Percentiles rank a stretch among this genome's conserved stretches.
phyloP scores from a whole-genome alignment of 2,888 invertebrate species.

The Brachyptera risi region DNA sequence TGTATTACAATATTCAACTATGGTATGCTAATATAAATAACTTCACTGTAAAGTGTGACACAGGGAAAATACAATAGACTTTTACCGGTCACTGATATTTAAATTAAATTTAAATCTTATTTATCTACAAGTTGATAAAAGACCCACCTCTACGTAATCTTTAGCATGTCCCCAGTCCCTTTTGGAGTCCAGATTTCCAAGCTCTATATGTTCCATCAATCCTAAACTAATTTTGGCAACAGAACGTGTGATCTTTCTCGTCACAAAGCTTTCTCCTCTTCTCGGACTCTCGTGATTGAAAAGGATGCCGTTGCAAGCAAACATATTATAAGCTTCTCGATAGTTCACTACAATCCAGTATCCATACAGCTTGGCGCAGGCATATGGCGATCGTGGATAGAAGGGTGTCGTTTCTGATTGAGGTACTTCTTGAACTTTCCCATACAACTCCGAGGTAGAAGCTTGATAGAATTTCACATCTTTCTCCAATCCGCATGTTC shows the following conservation, averaged over 20 bases:
- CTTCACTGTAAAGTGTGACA: too few species aligned
- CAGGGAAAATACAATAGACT: too few species aligned
- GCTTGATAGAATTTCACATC: constrained; percentile 89
- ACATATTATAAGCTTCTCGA: constrained; percentile 92
- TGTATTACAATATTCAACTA: too few species aligned
- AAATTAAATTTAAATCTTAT: too few species aligned
- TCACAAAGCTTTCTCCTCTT: constrained; percentile 97
- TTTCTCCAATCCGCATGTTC: constrained; percentile 79
- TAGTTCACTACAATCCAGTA: constrained; percentile 97
- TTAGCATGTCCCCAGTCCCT: constrained; percentile 98
- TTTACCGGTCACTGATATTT: too few species aligned
- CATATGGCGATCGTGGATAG: constrained; percentile 94
- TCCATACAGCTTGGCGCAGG: constrained; percentile 92
- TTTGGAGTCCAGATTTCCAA: constrained; percentile 93
- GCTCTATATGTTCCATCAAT: constrained; percentile 75
- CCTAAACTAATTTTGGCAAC: constrained; percentile 95
- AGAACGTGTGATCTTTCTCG: constrained; percentile 93
- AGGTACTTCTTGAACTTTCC: constrained; percentile 87
- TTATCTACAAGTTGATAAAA: too few species aligned
- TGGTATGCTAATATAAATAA: too few species aligned
- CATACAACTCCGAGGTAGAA: constrained; percentile 92
- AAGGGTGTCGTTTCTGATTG: constrained; percentile 94
- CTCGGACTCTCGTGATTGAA: constrained; percentile 97
- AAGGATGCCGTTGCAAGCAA: constrained; percentile 91
- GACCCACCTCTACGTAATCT: constrained; percentile 89